phyloP scores from a whole-genome alignment of 2,888 invertebrate genomes.

The Sipha maydis region DNA sequence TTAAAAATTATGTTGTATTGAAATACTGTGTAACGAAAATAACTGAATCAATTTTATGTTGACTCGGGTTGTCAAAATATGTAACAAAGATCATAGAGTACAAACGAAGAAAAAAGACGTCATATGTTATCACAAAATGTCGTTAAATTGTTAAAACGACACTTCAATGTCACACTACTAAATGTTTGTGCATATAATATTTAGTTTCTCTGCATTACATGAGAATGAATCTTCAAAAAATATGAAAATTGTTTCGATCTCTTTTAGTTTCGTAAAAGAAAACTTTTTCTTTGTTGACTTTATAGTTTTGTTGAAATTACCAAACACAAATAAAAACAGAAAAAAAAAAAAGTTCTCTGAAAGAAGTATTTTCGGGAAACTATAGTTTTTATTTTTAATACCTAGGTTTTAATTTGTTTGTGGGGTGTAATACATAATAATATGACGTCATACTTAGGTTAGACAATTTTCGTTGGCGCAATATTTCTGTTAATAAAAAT shows the following conservation, averaged over 20 bases:
- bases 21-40: background rate
- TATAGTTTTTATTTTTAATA: background rate
- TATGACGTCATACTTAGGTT: background rate
- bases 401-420: background rate
- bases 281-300: conserved; percentile 30
- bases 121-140: background rate
- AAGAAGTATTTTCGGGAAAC: background rate
- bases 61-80: background rate
- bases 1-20: background rate
- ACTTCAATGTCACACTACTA: background rate
- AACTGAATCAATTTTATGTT: conserved; percentile 2
- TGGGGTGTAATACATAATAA: background rate
- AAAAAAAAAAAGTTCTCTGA: background rate
- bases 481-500: background rate
- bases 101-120: background rate
- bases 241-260: conserved; percentile 16
- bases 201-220: background rate
- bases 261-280: background rate
- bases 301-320: conserved; percentile 10
- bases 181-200: background rate
- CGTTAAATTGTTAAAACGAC: conserved; percentile 14
- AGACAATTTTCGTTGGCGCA: background rate
- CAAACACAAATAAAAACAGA: background rate
- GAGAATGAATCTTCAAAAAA: background rate
- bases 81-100: background rate